Conservation (phyloP, 2,797 vertebrate genomes). For the Salarias fasciatus region DNA sequence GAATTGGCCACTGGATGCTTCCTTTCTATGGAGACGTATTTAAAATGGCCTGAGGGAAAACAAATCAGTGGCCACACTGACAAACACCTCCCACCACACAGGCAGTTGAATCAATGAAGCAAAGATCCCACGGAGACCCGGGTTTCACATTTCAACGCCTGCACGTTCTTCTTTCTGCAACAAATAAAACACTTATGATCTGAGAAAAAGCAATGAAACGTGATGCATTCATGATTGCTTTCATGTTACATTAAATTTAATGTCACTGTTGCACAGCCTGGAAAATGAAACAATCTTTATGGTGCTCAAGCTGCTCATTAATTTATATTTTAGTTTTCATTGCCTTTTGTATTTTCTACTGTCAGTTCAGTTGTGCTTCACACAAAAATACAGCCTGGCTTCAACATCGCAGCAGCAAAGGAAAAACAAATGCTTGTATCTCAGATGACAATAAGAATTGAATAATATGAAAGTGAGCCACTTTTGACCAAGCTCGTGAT, state of each 20-base stretch:
- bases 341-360: conserved; percentile 5
- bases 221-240: too few relatives aligned
- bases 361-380: conserved; percentile 4
- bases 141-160: too few relatives aligned
- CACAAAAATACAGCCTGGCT: background rate
- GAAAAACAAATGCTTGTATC: too few relatives aligned
- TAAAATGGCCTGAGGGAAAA: conserved; percentile 29
- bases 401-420: background rate
- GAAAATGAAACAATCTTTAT: background rate
- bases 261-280: background rate
- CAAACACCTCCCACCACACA: background rate
- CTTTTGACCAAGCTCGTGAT: too few relatives aligned
- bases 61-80: conserved; percentile 11
- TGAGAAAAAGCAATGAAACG: too few relatives aligned
- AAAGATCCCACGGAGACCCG: background rate
- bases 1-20: conserved; percentile 14
- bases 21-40: conserved; percentile 2
- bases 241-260: background rate
- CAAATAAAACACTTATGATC: too few relatives aligned
- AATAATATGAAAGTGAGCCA: too few relatives aligned
- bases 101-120: background rate
- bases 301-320: conserved; percentile 4
- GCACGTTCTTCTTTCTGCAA: too few relatives aligned
- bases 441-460: too few relatives aligned
- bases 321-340: conserved; percentile 3